Evolutionary conservation across 2,888 invertebrate genomes (phyloP), one percentile per base, ranked within the genome.

Genomic region (Oscheius sp.): DNA sequence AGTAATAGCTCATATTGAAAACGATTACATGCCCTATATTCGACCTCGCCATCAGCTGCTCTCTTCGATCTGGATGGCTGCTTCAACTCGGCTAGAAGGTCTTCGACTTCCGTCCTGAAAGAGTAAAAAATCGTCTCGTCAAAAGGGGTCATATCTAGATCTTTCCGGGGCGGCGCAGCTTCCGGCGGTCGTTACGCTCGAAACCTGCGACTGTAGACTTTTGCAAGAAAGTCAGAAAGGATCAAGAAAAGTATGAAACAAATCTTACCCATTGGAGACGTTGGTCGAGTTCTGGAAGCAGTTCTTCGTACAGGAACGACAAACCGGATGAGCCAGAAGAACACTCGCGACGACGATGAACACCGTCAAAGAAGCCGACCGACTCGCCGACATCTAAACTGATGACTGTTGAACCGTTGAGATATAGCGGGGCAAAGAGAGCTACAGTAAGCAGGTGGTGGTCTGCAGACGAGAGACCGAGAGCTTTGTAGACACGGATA

Each of bases 301-400:
- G 68, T 80, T 76, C 51, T 78, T 76, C 32, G 62, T 77, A 66
- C 80, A 80, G 12, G 76, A 72, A 22, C 76, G 68, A 62, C 80
- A 80, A 14, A 74, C 66, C 6, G 76, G 74, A 6, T 73, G 77
- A 5, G 80, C 59, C 32, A 50, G 32, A 6, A 67, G 24, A n/a
- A 14, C 8, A 17, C 36, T 28, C 28, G 47, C 45, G 2, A 30
- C 9, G 38, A 59, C n/a, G 32, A 30, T 14, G 6, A 64, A 41
- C 26, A 62, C 30, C 14, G 49, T 6, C 6, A 33, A 12, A 12
- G 36, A 26, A 30, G 50, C 20, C 36, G 47, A 41, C 30, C 41
- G 59, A 5, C 5, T 6, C 8, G 33, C 33, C 32, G 47, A 14
- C 49, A 62, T 47, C 62, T 62, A 33, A 30, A 62, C n/a, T 14